A percentile compares a stretch with the other conserved stretches of the same genome.
Evolutionary conservation across 2,888 invertebrate species (phyloP).

Genomic region (Coremacera marginata): DNA sequence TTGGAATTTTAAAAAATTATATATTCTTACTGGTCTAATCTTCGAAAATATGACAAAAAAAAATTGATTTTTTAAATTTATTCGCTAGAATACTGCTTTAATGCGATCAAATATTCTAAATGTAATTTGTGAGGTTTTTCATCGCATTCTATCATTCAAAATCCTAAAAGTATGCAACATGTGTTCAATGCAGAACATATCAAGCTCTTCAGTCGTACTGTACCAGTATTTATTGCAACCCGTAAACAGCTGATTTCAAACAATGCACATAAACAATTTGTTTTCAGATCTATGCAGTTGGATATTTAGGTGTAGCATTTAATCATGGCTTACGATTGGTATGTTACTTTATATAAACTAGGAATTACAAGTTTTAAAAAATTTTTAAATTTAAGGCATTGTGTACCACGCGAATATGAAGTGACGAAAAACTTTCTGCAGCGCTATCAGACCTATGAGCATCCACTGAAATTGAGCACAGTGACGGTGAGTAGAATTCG

Average conservation of each 20-base stretch:
- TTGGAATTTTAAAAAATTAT: too few species aligned
- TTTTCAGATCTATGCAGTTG: neutral
- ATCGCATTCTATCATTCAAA: too few species aligned
- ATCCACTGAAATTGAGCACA: slow-evolving; percentile 73
- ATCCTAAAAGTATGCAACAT: too few species aligned
- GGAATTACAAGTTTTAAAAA: neutral
- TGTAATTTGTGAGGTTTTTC: too few species aligned
- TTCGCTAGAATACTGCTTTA: too few species aligned
- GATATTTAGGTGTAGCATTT: slow-evolving; percentile 1
- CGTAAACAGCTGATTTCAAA: neutral
- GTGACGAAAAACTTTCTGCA: slow-evolving; percentile 58
- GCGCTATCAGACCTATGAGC: slow-evolving; percentile 69
- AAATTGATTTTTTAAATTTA: too few species aligned
- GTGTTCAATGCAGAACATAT: neutral
- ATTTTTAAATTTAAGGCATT: slow-evolving; percentile 55
- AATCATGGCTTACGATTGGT: slow-evolving; percentile 48
- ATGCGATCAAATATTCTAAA: too few species aligned
- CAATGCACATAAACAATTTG: slow-evolving; percentile 28
- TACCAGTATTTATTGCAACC: neutral
- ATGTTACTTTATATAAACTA: too few species aligned
- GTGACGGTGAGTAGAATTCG: slow-evolving; percentile 63
- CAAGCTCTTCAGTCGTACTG: neutral
- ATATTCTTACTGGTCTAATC: too few species aligned
- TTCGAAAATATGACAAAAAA: too few species aligned
- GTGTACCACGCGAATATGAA: slow-evolving; percentile 60